Base-by-base conservation (phyloP, 64 coral and sea anemone species). In the Stichodactyla mertensii region DNA sequence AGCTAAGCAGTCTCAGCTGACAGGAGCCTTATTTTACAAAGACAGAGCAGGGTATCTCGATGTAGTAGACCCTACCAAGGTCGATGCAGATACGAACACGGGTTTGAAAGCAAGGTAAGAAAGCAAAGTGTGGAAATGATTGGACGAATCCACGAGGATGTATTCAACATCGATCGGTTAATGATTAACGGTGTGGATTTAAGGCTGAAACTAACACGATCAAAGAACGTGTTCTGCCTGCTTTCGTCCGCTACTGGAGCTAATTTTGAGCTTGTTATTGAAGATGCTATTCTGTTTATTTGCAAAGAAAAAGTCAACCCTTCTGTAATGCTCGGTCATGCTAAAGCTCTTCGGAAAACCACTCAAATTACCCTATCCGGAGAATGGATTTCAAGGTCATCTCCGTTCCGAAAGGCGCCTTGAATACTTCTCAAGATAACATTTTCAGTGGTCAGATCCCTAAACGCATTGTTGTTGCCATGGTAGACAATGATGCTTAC, bases 281-380 rank as follows among this genome's bases (percentile, higher is more conserved):
- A 88, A 88, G 87, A 88, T 88, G 31, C 74, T 16, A 56, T 88
- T 58, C 7, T 88, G 36, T 87, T 87, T 56, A 78, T 87, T 77
- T 52, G 86, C 18, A 87, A 87, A 87, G 86, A 62, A 54, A 87
- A 78, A n/a, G 51, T 87, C 9, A 78, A 53, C 22, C 86, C 86
- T 19, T 87, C 36, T 45, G 36, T 45, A 2, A 45, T 45, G 36
- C 36, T 45, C 1, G 36, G 36, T 2, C 36, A 45, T 45, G 36
- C 36, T 2, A 2, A 45, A 45, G 36, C 36, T 45, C 36, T 45
- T 45, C 36, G 36, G 0, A 45, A 45, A 45, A 45, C 0, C 36
- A 4, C 36, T 2, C 36, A 45, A 45, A 45, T 1, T 45, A 45
- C 36, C 36, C 36, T 45, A 45, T 45, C 36, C 1, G 36, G 36